Evolutionary conservation across 2,797 vertebrate species (phyloP), one percentile per base, ranked within the genome.

Genomic region (Helicolenus hilgendorfi): DNA sequence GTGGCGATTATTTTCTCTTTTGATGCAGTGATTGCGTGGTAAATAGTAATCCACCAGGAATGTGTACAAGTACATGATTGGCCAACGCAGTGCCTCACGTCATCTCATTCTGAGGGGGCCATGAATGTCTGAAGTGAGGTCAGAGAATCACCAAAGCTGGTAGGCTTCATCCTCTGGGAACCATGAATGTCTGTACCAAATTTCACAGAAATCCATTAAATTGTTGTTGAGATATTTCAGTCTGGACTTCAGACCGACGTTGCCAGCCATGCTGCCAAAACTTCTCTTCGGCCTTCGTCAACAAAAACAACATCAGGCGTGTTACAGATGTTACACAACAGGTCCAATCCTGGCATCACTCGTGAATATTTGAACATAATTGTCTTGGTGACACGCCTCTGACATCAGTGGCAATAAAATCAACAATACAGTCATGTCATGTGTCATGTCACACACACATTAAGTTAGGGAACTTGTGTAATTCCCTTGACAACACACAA

Each of bases 401-500:
- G 49, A 67, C 36, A 72, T 18, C 53, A 71, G 13, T 10, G 3
- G 13, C 29, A 33, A 81, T 60, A 27, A 60, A 78, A 45, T 41
- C 36, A 65, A 65, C 31, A 36, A 27, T 11, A 38, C 35, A 49
- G 31, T 68, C n/a, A 27, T 31, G 35, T 26, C 59, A 45, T 20
- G 11, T 20, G 9, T 35, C 35, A 35, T 11, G 45, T 53, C 18
- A 53, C 18, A 49, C 45, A 49, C 45, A 49, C 18, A 49, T 49
- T 49, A n/a, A 70, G 31, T 62, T 13, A 11, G 15, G 69, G 45
- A 84, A 62, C 26, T 83, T 63, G 3, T 63, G 3, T 53, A 67
- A 75, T 77, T 81, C 73, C 84, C 77, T 59, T 45, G 59, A 81
- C 20, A 55, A 72, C 35, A 60, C 71, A 60, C 31, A 73, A 18